These are phyloP conservation scores for Empidonax traillii DNA, from an alignment of 2,113 vertebrate genomes.

Conservation along the genomic window DNA sequence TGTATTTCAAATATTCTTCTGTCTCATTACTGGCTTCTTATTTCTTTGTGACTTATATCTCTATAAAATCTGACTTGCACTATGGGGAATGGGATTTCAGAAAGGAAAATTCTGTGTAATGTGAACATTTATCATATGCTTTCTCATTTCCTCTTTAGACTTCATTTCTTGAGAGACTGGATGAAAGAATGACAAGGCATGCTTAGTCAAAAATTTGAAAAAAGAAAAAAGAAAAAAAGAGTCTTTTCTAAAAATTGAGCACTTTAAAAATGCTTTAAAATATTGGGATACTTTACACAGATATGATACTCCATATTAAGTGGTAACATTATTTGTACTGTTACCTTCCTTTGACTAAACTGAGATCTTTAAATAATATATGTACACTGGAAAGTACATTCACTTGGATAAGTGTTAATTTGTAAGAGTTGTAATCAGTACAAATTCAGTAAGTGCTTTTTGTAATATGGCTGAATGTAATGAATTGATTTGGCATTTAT, in stretches of 20 bases:
- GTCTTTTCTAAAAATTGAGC: slow-evolving; percentile 25
- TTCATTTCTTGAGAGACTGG: slow-evolving; percentile 24
- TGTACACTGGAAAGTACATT: slow-evolving; percentile 22
- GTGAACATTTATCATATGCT: slow-evolving; percentile 59
- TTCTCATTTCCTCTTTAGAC: neutral
- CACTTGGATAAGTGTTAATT: slow-evolving; percentile 63
- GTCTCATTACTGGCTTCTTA: slow-evolving; percentile 78
- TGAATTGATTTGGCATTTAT: slow-evolving; percentile 72
- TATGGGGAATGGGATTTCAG: slow-evolving; percentile 69
- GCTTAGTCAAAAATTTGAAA: neutral
- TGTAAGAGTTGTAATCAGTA: slow-evolving; percentile 70
- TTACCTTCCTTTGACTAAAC: slow-evolving; percentile 41
- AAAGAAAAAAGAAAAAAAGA: neutral
- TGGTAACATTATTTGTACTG: slow-evolving; percentile 12
- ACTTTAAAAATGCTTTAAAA: slow-evolving; percentile 1
- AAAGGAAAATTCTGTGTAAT: slow-evolving; percentile 78
- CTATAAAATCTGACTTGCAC: slow-evolving; percentile 70
- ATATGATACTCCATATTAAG: slow-evolving; percentile 1
- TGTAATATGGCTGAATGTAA: slow-evolving; percentile 63
- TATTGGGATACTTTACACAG: neutral
- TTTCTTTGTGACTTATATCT: slow-evolving; percentile 78
- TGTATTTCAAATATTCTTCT: slow-evolving; percentile 79
- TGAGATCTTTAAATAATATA: slow-evolving; percentile 62
- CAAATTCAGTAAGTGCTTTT: slow-evolving; percentile 73
- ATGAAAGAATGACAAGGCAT: neutral